These are phyloP conservation scores for Hydriomena furcata DNA, from an alignment of 2,888 invertebrate genomes.

Conservation along the genomic window DNA sequence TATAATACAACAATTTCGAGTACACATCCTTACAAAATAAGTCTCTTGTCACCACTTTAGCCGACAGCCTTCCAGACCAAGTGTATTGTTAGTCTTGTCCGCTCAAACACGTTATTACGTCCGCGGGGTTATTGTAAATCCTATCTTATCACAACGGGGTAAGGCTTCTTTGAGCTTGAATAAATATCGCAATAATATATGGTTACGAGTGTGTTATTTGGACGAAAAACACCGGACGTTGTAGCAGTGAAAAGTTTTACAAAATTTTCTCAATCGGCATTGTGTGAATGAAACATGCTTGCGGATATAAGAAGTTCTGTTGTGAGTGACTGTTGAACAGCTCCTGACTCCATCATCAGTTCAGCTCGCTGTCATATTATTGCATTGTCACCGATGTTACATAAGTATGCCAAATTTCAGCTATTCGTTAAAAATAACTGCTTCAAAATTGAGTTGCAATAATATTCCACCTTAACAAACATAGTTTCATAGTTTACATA, in stretches of 20 bases:
- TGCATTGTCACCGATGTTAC: too few relatives aligned
- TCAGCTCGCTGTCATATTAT: too few relatives aligned
- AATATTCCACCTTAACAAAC: too few relatives aligned
- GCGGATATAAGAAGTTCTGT: too few relatives aligned
- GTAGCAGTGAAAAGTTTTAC: background rate
- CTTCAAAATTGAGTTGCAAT: too few relatives aligned
- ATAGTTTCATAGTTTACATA: too few relatives aligned
- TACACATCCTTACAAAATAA: conserved; percentile 19
- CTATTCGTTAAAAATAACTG: too few relatives aligned
- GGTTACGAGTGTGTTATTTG: conserved; percentile 10
- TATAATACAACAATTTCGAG: conserved; percentile 1
- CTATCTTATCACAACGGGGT: conserved; percentile 8
- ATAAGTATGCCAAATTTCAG: too few relatives aligned
- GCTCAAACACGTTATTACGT: conserved; percentile 17
- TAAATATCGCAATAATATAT: conserved; percentile 1
- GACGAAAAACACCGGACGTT: background rate
- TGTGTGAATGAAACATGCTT: too few relatives aligned
- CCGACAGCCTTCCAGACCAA: conserved; percentile 26
- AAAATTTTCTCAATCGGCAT: background rate
- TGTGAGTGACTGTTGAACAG: too few relatives aligned
- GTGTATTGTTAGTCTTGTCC: conserved; percentile 32
- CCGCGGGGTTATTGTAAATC: background rate
- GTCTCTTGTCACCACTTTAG: conserved; percentile 24
- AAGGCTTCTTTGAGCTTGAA: conserved; percentile 1
- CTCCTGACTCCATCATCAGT: too few relatives aligned